Percentiles rank a stretch among this genome's conserved stretches.
phyloP scores from a whole-genome alignment of 1,140 invertebrate species.

The Aphidius ervi region DNA sequence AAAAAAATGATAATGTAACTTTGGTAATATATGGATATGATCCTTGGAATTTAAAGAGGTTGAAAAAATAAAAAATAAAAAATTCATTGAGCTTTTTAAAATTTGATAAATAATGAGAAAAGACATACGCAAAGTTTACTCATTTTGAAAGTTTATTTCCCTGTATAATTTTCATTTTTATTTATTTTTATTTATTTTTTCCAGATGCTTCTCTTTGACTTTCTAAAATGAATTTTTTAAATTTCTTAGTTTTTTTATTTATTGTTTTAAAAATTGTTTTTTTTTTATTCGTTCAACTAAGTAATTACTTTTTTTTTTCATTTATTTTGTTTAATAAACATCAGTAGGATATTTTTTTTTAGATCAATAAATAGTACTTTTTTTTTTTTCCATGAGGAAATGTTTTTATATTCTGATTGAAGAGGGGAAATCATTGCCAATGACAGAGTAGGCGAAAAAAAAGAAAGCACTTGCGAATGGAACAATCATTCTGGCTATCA shows the following conservation, averaged over 20 bases:
- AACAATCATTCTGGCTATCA: no score
- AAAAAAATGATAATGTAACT: conserved; percentile 29
- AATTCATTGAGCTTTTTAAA: conserved; percentile 15
- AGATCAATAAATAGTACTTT: no score
- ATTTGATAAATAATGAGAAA: conserved; percentile 30
- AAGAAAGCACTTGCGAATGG: no score
- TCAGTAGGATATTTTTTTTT: no score
- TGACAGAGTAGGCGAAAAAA: no score
- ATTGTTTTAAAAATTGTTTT: conserved; percentile 2
- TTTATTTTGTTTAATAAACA: not conserved
- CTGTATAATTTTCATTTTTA: conserved; percentile 23
- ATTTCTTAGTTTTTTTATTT: conserved; percentile 22
- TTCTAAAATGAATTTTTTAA: conserved; percentile 44
- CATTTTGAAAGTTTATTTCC: conserved; percentile 41
- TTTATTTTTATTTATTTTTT: conserved; percentile 17
- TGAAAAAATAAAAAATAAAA: conserved; percentile 7
- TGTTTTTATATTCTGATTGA: no score
- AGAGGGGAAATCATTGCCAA: no score
- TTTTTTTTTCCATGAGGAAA: no score
- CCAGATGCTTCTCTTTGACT: conserved; percentile 17
- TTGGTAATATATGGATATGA: conserved; percentile 40
- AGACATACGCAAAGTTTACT: conserved; percentile 47
- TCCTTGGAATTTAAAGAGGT: conserved; percentile 11
- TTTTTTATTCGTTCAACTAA: conserved; percentile 7
- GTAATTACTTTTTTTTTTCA: conserved; percentile 2